Evolutionary conservation across 1,140 invertebrate genomes (phyloP), one percentile per base, ranked within the genome.

Genomic region (Zophobas morio): DNA sequence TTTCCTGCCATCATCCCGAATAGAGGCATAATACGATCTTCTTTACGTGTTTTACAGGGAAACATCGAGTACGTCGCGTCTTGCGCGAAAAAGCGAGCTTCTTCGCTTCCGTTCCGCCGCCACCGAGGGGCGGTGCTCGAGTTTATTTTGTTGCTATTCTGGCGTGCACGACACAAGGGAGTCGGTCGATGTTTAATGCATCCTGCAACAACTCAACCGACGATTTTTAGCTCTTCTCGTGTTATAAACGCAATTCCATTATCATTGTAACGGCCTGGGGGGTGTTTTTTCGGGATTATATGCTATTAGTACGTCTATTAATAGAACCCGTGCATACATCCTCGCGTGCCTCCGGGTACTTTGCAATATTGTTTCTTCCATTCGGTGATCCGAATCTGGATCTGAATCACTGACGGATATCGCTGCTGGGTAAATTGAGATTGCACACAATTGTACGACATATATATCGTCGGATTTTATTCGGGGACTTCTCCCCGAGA

Each of bases 361-460:
- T 66, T 66, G 60, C 60, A 66, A 66, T 66, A 66, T 66, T 66
- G 60, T 66, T 66, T 66, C 60, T 66, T 66, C 60, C 39, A 66
- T 66, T 66, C 60, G 39, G 40, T 66, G 60, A 66, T 66, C 60
- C 39, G 60, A 66, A 66, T 60, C 56, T n/a, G 56, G 56, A 60
- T 66, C 60, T 66, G 60, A 66, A 66, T 66, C 60, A 66, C 60
- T 66, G 42, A 66, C 40, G 42, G 60, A 66, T 66, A 66, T 66
- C 60, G 60, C 60, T 42, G n/a, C 5, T 8, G 60, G 60, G 60
- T 66, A 66, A 66, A 66, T 66, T 66, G 60, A 66, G 60, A 66
- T 66, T 66, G 60, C 60, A 66, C 60, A 66, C 60, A 66, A 66
- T 66, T 66, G 60, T 66, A 66, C 60, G 60, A 66, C 60, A 66